phyloP scores from a whole-genome alignment of 2,888 invertebrate genomes.

The Pemphredon lugubris region DNA sequence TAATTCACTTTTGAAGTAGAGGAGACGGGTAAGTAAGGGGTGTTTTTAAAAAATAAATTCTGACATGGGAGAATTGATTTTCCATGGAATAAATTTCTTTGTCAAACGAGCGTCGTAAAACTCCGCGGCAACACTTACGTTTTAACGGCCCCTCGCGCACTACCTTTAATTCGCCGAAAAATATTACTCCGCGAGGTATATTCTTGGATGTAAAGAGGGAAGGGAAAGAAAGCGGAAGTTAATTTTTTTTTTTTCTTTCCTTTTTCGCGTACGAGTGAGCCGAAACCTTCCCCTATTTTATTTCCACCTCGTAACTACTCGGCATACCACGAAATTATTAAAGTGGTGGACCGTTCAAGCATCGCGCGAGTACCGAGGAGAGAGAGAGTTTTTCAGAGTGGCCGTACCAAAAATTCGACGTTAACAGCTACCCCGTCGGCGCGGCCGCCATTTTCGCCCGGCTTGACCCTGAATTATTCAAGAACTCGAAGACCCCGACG shows the following conservation, averaged over 20 bases:
- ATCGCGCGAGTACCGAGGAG: slow-evolving; percentile 45
- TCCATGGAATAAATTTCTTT: slow-evolving; percentile 45
- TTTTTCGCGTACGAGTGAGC: slow-evolving; percentile 18
- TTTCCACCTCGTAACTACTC: slow-evolving; percentile 57
- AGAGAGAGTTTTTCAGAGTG: slow-evolving; percentile 37
- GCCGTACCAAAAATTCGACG: slow-evolving; percentile 56
- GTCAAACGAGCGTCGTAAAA: slow-evolving; percentile 34
- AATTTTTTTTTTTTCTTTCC: no score
- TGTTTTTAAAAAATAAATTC: no score
- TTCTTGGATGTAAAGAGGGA: slow-evolving; percentile 21
- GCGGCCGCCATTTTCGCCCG: slow-evolving; percentile 64
- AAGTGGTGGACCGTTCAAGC: slow-evolving; percentile 56
- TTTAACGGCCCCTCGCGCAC: slow-evolving; percentile 19
- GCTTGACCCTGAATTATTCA: slow-evolving; percentile 79
- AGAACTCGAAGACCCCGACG: slow-evolving; percentile 73
- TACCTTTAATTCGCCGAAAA: slow-evolving; percentile 26
- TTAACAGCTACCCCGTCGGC: slow-evolving; percentile 29
- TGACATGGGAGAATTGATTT: no score
- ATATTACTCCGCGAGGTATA: slow-evolving; percentile 43
- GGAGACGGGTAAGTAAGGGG: no score
- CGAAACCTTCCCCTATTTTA: slow-evolving; percentile 48
- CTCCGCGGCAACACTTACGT: slow-evolving; percentile 16
- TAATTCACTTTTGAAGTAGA: no score
- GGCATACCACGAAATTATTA: slow-evolving; percentile 57
- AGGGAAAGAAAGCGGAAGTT: slow-evolving; percentile 11